Base-by-base conservation (phyloP, 2,888 invertebrate species). In the Sesamia inferens region DNA sequence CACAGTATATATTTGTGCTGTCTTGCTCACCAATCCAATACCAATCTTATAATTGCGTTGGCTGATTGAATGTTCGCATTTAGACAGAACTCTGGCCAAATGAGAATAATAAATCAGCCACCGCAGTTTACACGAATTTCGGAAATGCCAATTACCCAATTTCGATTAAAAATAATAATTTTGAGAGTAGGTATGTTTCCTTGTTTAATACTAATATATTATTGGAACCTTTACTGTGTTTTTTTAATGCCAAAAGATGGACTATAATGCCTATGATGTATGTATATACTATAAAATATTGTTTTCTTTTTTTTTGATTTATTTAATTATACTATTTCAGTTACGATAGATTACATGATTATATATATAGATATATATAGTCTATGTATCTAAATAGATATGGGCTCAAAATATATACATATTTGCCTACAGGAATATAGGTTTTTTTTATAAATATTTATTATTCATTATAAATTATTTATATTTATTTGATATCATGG, bases 401-500 rank as follows among this genome's bases (percentile, higher is more conserved):
- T 48, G 42, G 62, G 22, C 61, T 42, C 44, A 74, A 64, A 59
- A 68, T 72, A 73, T 68, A 70, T 39, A 31, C 31, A 39, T 81
- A 66, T 74, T 79, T 74, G 69, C 61, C 59, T 82, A 79, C 67
- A 69, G 71, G 83, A 75, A 42, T 68, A 68, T 55, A 78, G 55
- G 31, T 4, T 62, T 58, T 81, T 58, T 81, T 71, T 63, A n/a
- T n/a, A n/a, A n/a, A n/a, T 65, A 77, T 13, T 57, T 81, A 14
- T 82, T 75, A 66, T 71, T 81, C 81, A 74, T 51, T n/a, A 62
- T 13, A 24, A 62, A 2, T 2, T 58, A 68, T 51, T 51, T 2
- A 71, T 74, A 63, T 71, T 61, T 58, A 13, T 31, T 76, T 74
- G 71, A 79, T 75, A 76, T 78, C 76, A 75, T 77, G 84, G 64